Evolutionary conservation across 2,888 invertebrate genomes (phyloP).

Genomic region (Gymnocheta viridis): DNA sequence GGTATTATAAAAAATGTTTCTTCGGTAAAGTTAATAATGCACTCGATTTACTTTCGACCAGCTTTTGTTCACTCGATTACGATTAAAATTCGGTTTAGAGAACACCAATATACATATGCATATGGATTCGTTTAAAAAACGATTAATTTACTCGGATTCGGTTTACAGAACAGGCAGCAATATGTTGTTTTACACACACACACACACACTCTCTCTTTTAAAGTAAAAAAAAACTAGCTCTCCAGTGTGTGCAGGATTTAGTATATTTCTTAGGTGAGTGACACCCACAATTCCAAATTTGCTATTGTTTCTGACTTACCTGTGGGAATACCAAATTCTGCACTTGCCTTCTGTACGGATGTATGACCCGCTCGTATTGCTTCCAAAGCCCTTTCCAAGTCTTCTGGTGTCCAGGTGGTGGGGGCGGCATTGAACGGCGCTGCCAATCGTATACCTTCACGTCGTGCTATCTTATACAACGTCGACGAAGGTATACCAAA

Average conservation of each 20-base stretch:
- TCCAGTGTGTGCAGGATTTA: constrained; percentile 10
- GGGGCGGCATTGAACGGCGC: constrained; percentile 96
- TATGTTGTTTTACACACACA: background rate
- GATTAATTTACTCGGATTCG: too few relatives aligned
- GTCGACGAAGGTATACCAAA: constrained; percentile 96
- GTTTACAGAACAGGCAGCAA: too few relatives aligned
- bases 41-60: too few relatives aligned
- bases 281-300: background rate
- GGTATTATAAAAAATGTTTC: too few relatives aligned
- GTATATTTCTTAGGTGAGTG: background rate
- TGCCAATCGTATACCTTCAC: constrained; percentile 93
- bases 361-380: constrained; percentile 90
- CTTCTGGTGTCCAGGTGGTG: constrained; percentile 93
- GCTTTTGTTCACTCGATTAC: too few relatives aligned
- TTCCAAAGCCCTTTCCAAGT: constrained; percentile 91
- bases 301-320: constrained; percentile 82
- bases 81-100: too few relatives aligned
- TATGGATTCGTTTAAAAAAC: too few relatives aligned
- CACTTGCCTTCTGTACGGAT: constrained; percentile 92
- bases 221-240: background rate
- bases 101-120: too few relatives aligned
- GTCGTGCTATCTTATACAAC: constrained; percentile 93
- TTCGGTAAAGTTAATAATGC: too few relatives aligned
- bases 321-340: constrained; percentile 93
- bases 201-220: background rate